phyloP scores from a whole-genome alignment of 2,888 invertebrate genomes.

The Lasius platythorax region DNA sequence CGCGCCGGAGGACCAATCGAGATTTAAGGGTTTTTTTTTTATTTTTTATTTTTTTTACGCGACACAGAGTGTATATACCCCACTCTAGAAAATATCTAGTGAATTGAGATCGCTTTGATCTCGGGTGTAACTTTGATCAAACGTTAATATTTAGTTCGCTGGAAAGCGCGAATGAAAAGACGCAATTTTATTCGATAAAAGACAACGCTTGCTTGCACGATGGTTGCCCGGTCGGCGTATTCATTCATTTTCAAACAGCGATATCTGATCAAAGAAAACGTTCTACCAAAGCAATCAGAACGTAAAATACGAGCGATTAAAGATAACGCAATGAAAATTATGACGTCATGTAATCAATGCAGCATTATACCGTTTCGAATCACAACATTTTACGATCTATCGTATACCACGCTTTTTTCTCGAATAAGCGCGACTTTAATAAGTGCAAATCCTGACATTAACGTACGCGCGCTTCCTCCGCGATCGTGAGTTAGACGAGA shows the following conservation, averaged over 20 bases:
- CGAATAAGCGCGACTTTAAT: constrained; percentile 17
- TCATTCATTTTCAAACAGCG: constrained; percentile 4
- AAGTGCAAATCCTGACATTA: not conserved
- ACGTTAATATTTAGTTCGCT: constrained; percentile 27
- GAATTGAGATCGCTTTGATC: constrained; percentile 42
- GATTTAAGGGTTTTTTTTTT: not conserved
- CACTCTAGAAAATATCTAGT: constrained; percentile 1
- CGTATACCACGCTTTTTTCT: not conserved
- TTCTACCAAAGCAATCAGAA: not conserved
- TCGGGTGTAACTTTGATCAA: constrained; percentile 30
- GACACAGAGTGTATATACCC: not conserved
- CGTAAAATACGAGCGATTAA: not conserved
- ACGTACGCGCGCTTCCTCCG: not conserved
- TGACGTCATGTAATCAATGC: not conserved
- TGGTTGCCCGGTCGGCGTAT: constrained; percentile 13
- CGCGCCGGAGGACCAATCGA: not conserved
- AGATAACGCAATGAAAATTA: not conserved
- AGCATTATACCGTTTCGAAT: not conserved
- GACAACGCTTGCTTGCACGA: not conserved
- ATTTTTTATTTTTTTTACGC: not conserved
- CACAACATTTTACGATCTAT: not conserved
- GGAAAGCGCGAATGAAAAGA: constrained; percentile 29
- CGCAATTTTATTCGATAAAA: constrained; percentile 42
- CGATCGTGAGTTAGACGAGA: not conserved
- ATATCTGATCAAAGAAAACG: constrained; percentile 13